phyloP scores from a whole-genome alignment of 1,140 invertebrate genomes.

The Bactericera cockerelli region DNA sequence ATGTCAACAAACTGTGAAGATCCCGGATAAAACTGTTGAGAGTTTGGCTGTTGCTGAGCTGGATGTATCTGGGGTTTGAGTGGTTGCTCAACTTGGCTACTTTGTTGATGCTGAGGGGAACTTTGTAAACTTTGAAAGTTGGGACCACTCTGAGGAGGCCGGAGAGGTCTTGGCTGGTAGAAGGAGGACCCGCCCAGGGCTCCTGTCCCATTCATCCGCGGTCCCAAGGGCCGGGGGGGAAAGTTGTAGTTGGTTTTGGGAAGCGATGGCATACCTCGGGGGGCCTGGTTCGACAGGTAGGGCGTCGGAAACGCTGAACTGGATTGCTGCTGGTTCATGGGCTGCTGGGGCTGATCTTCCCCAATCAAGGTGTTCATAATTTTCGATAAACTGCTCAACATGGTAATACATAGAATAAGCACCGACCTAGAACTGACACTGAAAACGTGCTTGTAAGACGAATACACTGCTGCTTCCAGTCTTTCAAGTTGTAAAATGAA shows the following conservation, averaged over 20 bases:
- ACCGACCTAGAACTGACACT: not conserved
- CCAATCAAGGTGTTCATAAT: slow-evolving; percentile 33
- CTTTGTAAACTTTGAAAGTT: not conserved
- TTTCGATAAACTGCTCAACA: slow-evolving; percentile 33
- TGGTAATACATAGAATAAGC: slow-evolving; percentile 17
- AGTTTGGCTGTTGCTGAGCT: not conserved
- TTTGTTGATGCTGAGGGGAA: not conserved
- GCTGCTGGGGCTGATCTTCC: slow-evolving; percentile 24
- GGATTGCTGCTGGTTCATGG: slow-evolving; percentile 8
- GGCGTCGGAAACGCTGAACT: not conserved
- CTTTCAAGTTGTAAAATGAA: slow-evolving; percentile 8
- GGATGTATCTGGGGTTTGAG: not conserved
- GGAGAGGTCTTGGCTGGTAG: not conserved
- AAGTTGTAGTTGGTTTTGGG: not conserved
- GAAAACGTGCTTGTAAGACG: slow-evolving; percentile 3
- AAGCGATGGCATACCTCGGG: not conserved
- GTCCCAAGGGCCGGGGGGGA: not conserved
- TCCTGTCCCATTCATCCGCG: not conserved
- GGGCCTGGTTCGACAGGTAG: not conserved
- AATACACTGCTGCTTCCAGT: not conserved
- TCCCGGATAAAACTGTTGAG: not conserved
- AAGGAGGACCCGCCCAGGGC: not conserved
- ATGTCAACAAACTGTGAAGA: not conserved
- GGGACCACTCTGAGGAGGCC: not conserved
- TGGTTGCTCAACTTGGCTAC: not conserved